Conservation (phyloP, 2,797 vertebrate species). For the Acrocephalus scirpaceus region DNA sequence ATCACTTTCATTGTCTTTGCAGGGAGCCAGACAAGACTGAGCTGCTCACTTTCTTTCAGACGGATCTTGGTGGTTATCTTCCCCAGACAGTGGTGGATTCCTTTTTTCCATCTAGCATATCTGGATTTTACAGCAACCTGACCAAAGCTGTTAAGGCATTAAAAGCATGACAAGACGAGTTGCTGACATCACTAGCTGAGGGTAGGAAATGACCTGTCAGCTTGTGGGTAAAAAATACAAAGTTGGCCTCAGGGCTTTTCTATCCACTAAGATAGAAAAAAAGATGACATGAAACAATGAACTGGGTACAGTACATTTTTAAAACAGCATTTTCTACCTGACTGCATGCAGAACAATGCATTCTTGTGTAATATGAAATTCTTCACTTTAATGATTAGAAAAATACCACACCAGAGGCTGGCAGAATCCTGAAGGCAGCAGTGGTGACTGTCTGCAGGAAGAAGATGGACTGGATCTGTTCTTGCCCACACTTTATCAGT, state of each 20-base stretch:
- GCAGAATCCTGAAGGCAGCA: not conserved
- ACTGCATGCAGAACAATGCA: not conserved
- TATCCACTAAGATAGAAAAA: not conserved
- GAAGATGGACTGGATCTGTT: not conserved
- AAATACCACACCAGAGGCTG: not conserved
- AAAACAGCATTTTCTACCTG: not conserved
- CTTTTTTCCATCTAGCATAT: conserved; percentile 93
- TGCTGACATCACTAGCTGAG: not conserved
- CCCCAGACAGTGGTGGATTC: conserved; percentile 91
- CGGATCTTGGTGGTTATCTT: conserved; percentile 89
- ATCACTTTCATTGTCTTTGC: conserved; percentile 8
- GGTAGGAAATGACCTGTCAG: not conserved
- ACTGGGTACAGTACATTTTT: not conserved
- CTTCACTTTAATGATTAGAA: not conserved
- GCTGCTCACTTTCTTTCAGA: conserved; percentile 93
- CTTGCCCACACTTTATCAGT: not conserved
- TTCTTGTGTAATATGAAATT: not conserved
- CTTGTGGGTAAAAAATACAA: not conserved
- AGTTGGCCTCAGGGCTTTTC: not conserved
- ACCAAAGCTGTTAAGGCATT: conserved; percentile 82
- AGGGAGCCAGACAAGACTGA: conserved; percentile 88
- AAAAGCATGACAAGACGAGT: conserved; percentile 56
- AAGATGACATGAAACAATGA: not conserved
- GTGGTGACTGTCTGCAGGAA: not conserved
- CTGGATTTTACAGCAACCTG: conserved; percentile 88